A percentile compares a stretch with the other conserved stretches of the same genome.
phyloP scores from a whole-genome alignment of 2,113 vertebrate species.

The Collichthys lucidus region DNA sequence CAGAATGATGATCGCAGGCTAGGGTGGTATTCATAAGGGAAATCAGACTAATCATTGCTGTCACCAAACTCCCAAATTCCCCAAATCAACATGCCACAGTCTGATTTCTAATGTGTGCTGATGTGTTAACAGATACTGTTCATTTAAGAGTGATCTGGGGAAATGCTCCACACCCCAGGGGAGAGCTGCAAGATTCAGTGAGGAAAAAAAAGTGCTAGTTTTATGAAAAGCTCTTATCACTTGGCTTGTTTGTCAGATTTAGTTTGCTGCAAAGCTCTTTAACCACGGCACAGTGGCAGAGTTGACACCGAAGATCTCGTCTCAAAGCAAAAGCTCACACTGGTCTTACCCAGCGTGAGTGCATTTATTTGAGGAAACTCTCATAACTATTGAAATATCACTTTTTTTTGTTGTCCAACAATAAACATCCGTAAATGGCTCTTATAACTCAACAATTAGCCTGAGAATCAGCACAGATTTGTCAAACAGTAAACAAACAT shows the following conservation, averaged over 20 bases:
- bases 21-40: conserved; percentile 54
- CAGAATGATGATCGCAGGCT: conserved; percentile 58
- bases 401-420: too few relatives aligned
- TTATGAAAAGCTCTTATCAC: conserved; percentile 65
- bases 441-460: neutral
- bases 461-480: neutral
- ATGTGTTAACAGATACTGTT: conserved; percentile 76
- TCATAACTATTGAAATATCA: neutral
- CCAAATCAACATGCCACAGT: conserved; percentile 66
- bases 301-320: conserved; percentile 54
- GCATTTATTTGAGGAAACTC: conserved; percentile 15
- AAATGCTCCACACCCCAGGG: conserved; percentile 48
- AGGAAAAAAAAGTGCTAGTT: conserved; percentile 47
- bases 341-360: conserved; percentile 8
- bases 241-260: conserved; percentile 53
- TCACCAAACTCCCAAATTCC: conserved; percentile 67
- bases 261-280: conserved; percentile 46
- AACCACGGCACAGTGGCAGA: conserved; percentile 3
- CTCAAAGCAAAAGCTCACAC: conserved; percentile 36
- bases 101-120: conserved; percentile 71
- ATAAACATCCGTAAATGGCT: neutral
- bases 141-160: conserved; percentile 70
- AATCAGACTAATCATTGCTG: conserved; percentile 75
- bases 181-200: conserved; percentile 48
- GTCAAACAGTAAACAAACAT: too few relatives aligned